These are phyloP conservation scores for Perizoma affinitatum DNA, from an alignment of 2,888 invertebrate species.

Conservation along the genomic window DNA sequence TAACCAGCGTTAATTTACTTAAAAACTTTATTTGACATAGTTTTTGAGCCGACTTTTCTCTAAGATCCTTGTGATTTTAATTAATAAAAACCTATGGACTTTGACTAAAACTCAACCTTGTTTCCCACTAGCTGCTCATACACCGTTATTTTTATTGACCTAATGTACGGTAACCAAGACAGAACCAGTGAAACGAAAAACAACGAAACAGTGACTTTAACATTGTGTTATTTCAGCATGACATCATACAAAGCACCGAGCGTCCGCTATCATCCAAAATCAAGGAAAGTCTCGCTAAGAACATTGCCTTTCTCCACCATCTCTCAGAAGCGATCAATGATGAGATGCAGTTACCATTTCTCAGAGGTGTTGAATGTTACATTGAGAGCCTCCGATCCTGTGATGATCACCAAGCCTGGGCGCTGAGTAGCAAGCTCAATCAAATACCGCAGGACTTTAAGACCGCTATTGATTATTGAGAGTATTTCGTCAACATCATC, in stretches of 20 bases:
- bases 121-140: too few species aligned
- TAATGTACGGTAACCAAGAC: too few species aligned
- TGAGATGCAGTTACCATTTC: constrained; percentile 74
- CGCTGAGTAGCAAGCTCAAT: constrained; percentile 69
- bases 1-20: too few species aligned
- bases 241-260: constrained; percentile 72
- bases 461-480: constrained; percentile 76
- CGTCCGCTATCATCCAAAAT: constrained; percentile 69
- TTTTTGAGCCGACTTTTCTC: too few species aligned
- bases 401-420: constrained; percentile 80
- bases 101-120: too few species aligned
- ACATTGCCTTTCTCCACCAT: constrained; percentile 72
- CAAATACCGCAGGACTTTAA: constrained; percentile 77
- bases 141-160: too few species aligned
- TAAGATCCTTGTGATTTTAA: too few species aligned
- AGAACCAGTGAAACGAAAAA: too few species aligned
- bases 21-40: too few species aligned
- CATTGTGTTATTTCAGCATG: constrained; percentile 62
- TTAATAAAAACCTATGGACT: too few species aligned
- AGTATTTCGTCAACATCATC: neutral
- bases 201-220: neutral
- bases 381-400: constrained; percentile 70
- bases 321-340: constrained; percentile 75
- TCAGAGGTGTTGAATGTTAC: constrained; percentile 74
- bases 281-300: constrained; percentile 73